Percentiles rank a stretch among this genome's conserved stretches.
Evolutionary conservation across 2,888 invertebrate species (phyloP).

Genomic region (Copidosoma aretas): DNA sequence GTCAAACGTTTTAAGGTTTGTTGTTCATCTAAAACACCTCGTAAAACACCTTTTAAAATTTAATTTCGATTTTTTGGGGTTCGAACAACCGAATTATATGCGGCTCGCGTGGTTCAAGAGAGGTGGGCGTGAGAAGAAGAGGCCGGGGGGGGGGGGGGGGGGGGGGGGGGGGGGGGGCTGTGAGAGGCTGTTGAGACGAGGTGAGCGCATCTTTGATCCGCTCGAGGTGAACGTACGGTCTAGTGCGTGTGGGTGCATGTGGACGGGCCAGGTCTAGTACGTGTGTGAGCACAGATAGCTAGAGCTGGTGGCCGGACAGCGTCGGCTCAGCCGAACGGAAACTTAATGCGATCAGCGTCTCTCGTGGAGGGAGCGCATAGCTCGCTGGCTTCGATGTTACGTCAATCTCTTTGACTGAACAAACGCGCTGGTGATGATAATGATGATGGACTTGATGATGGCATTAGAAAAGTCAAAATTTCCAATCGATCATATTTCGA

Average conservation of each 20-base stretch:
- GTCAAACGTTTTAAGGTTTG: too few species aligned
- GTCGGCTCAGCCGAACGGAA: constrained; percentile 9
- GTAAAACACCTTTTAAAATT: too few species aligned
- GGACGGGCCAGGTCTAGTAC: not conserved
- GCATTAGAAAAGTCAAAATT: too few species aligned
- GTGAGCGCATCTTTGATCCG: constrained; percentile 1
- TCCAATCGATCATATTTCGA: too few species aligned
- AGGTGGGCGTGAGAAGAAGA: not conserved
- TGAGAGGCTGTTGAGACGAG: not conserved
- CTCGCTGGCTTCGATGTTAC: constrained; percentile 8
- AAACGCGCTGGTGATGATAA: too few species aligned
- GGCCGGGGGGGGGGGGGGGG: not conserved
- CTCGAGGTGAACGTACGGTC: not conserved
- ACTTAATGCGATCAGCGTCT: constrained; percentile 5
- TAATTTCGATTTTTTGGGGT: too few species aligned
- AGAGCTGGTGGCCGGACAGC: not conserved
- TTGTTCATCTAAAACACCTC: too few species aligned
- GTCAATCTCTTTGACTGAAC: not conserved
- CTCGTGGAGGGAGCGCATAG: not conserved
- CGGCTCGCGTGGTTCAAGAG: too few species aligned
- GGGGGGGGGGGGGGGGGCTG: not conserved
- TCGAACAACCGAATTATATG: too few species aligned
- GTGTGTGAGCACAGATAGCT: not conserved
- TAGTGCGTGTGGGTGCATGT: not conserved
- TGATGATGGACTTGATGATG: too few species aligned